Percentiles rank a stretch among this genome's conserved stretches.
Evolutionary conservation across 2,113 vertebrate genomes (phyloP).

Genomic region (Oreochromis niloticus): DNA sequence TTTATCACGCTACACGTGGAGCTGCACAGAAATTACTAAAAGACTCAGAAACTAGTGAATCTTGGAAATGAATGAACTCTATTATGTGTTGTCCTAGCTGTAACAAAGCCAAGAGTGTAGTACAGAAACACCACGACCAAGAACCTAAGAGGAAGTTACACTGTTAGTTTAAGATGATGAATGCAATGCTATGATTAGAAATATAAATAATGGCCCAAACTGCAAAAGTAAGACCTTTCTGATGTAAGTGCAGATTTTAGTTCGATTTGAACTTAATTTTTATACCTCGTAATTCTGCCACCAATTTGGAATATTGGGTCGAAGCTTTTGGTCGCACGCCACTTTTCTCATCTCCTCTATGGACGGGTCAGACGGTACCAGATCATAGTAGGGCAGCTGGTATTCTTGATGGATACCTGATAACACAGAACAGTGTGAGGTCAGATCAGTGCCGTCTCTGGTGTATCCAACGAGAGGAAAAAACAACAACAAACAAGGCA

Average conservation of each 20-base stretch:
- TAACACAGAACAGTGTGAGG: neutral
- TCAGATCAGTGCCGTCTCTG: neutral
- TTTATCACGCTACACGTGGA: neutral
- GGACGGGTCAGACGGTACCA: slow-evolving; percentile 95
- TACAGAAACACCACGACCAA: neutral
- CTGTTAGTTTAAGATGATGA: neutral
- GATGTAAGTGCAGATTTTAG: neutral
- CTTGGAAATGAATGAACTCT: neutral
- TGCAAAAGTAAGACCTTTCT: neutral
- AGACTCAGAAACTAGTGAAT: neutral
- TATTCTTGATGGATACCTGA: slow-evolving; percentile 96
- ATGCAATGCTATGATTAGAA: neutral
- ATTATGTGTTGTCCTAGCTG: neutral
- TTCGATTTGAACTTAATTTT: neutral
- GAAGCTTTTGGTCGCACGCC: slow-evolving; percentile 93
- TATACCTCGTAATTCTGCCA: slow-evolving; percentile 98
- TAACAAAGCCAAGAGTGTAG: neutral
- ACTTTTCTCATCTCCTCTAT: slow-evolving; percentile 99
- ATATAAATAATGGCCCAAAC: neutral
- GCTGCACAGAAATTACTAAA: neutral
- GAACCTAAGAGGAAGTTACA: neutral
- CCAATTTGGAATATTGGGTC: slow-evolving; percentile 98
- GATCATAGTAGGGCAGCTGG: slow-evolving; percentile 95
- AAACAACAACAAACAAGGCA: neutral
- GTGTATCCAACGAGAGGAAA: neutral